A percentile compares a stretch with the other conserved stretches of the same genome.
phyloP scores from a whole-genome alignment of 2,113 vertebrate genomes.

The Pteronura brasiliensis region DNA sequence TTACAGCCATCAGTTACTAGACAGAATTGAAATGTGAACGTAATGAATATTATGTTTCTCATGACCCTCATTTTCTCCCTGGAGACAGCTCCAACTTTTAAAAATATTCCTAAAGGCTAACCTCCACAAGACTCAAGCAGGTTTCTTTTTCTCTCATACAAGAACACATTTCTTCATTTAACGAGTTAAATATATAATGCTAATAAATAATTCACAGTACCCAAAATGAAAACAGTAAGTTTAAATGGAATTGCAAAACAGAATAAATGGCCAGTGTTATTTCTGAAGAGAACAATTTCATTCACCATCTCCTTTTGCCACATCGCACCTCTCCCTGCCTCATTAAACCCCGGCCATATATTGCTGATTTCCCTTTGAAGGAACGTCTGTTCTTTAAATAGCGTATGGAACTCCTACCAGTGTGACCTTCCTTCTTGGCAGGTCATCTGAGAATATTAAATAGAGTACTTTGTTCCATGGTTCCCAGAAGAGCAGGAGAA shows the following conservation, averaged over 20 bases:
- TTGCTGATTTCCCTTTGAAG: not conserved
- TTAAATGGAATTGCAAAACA: not conserved
- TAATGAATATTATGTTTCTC: not conserved
- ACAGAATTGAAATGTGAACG: not conserved
- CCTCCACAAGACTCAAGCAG: not conserved
- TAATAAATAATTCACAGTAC: conserved; percentile 58
- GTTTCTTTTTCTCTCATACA: not conserved
- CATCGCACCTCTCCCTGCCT: not conserved
- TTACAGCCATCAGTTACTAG: not conserved
- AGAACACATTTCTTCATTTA: conserved; percentile 27
- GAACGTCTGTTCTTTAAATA: conserved; percentile 24
- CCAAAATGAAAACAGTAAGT: conserved; percentile 43
- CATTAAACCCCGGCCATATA: not conserved
- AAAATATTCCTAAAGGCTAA: not conserved
- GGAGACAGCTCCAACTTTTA: conserved; percentile 11
- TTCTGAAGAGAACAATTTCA: conserved; percentile 8
- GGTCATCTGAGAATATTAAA: conserved; percentile 32
- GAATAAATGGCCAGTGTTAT: not conserved
- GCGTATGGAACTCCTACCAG: not conserved
- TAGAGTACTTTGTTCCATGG: not conserved
- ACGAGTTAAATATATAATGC: conserved; percentile 39
- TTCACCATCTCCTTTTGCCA: not conserved
- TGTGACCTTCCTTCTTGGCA: conserved; percentile 46
- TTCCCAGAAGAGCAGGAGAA: conserved; percentile 40
- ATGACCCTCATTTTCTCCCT: not conserved